Base-by-base conservation (phyloP, 2,888 invertebrate species). In the Rotaria socialis region DNA sequence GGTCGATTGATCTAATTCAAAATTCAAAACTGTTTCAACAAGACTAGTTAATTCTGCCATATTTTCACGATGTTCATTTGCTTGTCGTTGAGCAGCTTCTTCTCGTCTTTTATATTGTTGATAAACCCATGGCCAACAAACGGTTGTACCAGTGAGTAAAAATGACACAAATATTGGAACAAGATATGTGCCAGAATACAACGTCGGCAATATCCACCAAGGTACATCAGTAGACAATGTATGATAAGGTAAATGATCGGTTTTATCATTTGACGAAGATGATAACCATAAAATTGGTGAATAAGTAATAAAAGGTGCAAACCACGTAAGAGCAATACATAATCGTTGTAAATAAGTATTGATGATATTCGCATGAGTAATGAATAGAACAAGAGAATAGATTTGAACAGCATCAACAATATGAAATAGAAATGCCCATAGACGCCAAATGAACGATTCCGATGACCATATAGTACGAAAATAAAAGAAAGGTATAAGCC, bases 271-370 rank as follows among this genome's bases (percentile, higher is more conserved):
- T 19, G 27, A 5, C 6, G 35, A 35, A 35, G 35, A 35, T 47
- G 80, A 80, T 47, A 80, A 80, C 80, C 80, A 80, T 80, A 80
- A 47, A 24, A 80, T 24, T 47, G 80, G 80, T n/a, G 80, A 80
- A 80, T 47, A 80, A 14, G 80, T 47, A 11, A 80, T 8, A 47
- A 80, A 24, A 80, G 80, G 80, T 80, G 80, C 80, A 5, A 80
- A 4, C 80, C 80, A 80, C n/a, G 10, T n/a, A n/a, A 80, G 43
- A 80, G 1, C 10, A 14, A 80, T 24, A 3, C 47, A 35, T n/a
- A 43, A 5, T 24, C 43, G 22, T 47, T 43, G 24, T 47, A 80
- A 24, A n/a, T 24, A 11, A 3, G 4, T 3, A n/a, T 80, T 43
- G 8, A 80, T 80, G 10, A 47, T 41, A n/a, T 47, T 47, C 6